Percentiles rank a stretch among this genome's conserved stretches.
These are phyloP conservation scores for Temnothorax longispinosus DNA, from an alignment of 1,140 invertebrate genomes.

Conservation along the genomic window DNA sequence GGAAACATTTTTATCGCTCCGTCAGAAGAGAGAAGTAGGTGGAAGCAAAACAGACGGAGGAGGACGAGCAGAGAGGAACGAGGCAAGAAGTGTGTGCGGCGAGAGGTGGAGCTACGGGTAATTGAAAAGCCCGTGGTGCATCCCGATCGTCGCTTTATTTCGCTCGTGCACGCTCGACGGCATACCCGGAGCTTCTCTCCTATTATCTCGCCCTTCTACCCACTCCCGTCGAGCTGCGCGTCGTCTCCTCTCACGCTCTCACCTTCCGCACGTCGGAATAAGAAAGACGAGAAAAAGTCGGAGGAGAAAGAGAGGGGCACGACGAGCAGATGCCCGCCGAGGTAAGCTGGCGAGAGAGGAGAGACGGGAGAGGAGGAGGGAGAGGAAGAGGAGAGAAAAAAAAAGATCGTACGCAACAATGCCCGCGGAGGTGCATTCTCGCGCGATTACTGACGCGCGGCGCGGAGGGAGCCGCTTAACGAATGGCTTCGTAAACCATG, in stretches of 20 bases:
- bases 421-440: slow-evolving; percentile 70
- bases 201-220: slow-evolving; percentile 71
- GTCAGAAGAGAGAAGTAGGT: slow-evolving; percentile 46
- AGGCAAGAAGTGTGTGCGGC: neutral
- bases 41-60: slow-evolving; percentile 52
- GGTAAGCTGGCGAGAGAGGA: slow-evolving; percentile 25
- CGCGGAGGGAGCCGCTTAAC: slow-evolving; percentile 68
- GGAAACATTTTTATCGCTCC: slow-evolving; percentile 71
- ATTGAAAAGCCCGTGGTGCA: slow-evolving; percentile 80
- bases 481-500: slow-evolving; percentile 79
- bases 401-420: slow-evolving; percentile 69
- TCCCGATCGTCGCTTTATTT: slow-evolving; percentile 78
- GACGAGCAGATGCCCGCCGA: slow-evolving; percentile 43
- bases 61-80: neutral
- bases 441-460: slow-evolving; percentile 64
- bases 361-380: neutral
- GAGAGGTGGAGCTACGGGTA: slow-evolving; percentile 69
- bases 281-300: slow-evolving; percentile 62
- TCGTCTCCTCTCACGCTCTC: slow-evolving; percentile 32
- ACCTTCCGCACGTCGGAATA: slow-evolving; percentile 33
- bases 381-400: neutral
- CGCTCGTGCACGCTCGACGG: slow-evolving; percentile 63
- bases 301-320: slow-evolving; percentile 37
- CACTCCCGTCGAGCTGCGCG: slow-evolving; percentile 26
- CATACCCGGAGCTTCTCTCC: slow-evolving; percentile 65